Base-by-base conservation (phyloP, 2,797 vertebrate species). In the Spinus olivaceus region DNA sequence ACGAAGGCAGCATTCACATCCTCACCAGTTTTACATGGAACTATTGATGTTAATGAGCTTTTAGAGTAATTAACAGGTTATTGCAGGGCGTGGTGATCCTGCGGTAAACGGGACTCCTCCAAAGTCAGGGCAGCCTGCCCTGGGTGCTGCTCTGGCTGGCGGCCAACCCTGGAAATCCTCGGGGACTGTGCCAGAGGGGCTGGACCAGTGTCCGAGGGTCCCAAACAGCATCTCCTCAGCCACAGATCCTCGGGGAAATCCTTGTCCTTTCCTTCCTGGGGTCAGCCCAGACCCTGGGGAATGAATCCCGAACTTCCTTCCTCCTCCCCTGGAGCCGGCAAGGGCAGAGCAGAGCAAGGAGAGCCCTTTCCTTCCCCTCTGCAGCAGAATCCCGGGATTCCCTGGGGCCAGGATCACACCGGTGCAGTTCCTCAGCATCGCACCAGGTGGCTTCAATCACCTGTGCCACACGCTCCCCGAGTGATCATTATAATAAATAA, bases 381-480 rank as follows among this genome's bases (percentile, higher is more conserved):
- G 18, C 22, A 2, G 35, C 10, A 24, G 67, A 28, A 39, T 53
- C 14, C 53, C 69, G 2, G 0, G 5, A 6, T 46, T 22, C 19
- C 67, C 74, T 8, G 66, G 10, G 1, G 10, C 1, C 1, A 2
- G 51, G 21, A 54, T 11, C 22, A 0, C 57, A 3, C 1, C 30
- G 0, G 4, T 63, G 92, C 78, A 86, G 18, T 53, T 54, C 92
- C 92, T 39, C 70, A 21, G 59, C 84, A 9, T 4, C 28, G 10
- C 91, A 79, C 59, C 56, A 90, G 83, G 81, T 49, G 92, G 86
- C 94, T 96, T 96, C 83, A 11, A 35, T 0, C 46, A 59, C 14
- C 72, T 32, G 60, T 8, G 81, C 69, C 72, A 22, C 47, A 10
- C 27, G 1, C 23, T 7, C n/a, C 8, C n/a, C 8, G 0, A 14